Conservation (phyloP, 2,888 invertebrate genomes). For the Pachydiplax longipennis region DNA sequence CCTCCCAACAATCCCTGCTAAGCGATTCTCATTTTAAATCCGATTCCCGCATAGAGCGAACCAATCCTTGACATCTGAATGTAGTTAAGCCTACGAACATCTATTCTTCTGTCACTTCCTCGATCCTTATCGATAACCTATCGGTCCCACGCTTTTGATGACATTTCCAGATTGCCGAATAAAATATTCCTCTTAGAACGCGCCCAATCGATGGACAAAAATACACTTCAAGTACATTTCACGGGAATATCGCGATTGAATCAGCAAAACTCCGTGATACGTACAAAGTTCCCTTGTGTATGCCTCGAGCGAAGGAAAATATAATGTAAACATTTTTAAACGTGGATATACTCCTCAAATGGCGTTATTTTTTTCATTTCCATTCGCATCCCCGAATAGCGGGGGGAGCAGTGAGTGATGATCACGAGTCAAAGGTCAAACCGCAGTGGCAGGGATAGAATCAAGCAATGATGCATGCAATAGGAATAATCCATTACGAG, state of each 20-base stretch:
- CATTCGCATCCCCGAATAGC: background rate
- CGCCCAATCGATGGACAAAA: background rate
- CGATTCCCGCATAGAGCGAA: background rate
- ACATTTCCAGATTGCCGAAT: background rate
- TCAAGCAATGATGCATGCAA: conserved; percentile 28
- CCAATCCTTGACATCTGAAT: background rate
- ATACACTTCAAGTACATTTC: background rate
- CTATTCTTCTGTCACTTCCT: background rate
- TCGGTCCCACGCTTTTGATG: background rate
- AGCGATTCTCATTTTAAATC: background rate
- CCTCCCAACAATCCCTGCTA: background rate
- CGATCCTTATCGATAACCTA: background rate
- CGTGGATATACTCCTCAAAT: background rate
- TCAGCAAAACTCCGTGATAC: background rate
- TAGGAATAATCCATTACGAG: conserved; percentile 41
- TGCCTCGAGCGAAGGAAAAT: background rate
- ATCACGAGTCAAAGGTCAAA: conserved; percentile 18
- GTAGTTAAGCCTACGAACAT: background rate
- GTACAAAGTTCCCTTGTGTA: background rate
- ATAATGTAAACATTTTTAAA: background rate
- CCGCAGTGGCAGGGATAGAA: conserved; percentile 21
- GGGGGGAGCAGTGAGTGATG: conserved; percentile 19
- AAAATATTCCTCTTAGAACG: background rate
- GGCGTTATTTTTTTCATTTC: background rate
- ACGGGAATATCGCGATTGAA: background rate